phyloP scores from a whole-genome alignment of 2,888 invertebrate species.

The Crepidodera aurea region DNA sequence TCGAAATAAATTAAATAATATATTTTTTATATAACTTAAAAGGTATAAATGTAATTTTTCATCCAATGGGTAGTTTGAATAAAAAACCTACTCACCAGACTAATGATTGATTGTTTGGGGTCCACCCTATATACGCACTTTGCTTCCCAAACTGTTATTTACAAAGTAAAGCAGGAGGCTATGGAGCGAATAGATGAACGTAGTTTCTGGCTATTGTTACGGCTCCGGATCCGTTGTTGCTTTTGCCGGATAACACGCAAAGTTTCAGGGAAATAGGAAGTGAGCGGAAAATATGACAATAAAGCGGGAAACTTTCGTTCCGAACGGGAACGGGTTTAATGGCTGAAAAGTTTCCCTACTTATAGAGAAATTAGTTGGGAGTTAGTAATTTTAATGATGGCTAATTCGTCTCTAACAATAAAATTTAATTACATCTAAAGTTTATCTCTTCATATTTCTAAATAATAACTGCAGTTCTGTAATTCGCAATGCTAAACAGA shows the following conservation, averaged over 20 bases:
- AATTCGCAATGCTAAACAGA: too few relatives aligned
- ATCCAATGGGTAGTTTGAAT: too few relatives aligned
- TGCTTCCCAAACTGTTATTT: conserved; percentile 23
- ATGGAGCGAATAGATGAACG: conserved; percentile 28
- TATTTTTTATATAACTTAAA: too few relatives aligned
- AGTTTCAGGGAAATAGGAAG: conserved; percentile 25
- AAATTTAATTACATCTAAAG: conserved; percentile 23
- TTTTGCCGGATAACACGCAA: conserved; percentile 25
- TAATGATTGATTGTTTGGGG: not conserved
- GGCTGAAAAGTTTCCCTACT: conserved; percentile 26
- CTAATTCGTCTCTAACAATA: conserved; percentile 7
- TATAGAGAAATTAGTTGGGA: conserved; percentile 26
- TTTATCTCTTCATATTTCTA: conserved; percentile 9
- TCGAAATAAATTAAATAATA: too few relatives aligned
- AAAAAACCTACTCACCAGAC: too few relatives aligned
- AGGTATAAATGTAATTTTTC: too few relatives aligned
- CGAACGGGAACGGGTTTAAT: conserved; percentile 24
- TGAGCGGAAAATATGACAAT: conserved; percentile 31
- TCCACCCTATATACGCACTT: conserved; percentile 23
- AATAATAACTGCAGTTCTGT: not conserved
- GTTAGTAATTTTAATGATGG: conserved; percentile 27
- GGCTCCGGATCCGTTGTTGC: conserved; percentile 20
- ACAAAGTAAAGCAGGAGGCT: conserved; percentile 23
- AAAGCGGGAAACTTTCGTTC: conserved; percentile 26
- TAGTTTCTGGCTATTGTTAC: conserved; percentile 31